Conservation (phyloP, 2,797 vertebrate genomes). For the Carapus acus region DNA sequence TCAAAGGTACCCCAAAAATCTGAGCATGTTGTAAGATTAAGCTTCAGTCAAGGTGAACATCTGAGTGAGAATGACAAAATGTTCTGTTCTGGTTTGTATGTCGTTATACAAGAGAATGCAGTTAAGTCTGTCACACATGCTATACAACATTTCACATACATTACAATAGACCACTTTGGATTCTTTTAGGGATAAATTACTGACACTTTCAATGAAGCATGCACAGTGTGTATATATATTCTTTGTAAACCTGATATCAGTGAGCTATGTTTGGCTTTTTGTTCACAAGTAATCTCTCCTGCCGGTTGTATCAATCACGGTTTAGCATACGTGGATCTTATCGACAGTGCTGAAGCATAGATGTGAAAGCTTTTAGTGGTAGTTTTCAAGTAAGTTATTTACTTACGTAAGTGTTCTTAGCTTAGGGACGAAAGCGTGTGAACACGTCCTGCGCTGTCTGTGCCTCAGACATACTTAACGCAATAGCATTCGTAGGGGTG, state of each 20-base stretch:
- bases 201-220: too few relatives aligned
- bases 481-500: constrained; percentile 54
- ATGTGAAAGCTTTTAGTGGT: constrained; percentile 12
- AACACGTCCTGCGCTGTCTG: constrained; percentile 11
- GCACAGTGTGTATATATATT: constrained; percentile 53
- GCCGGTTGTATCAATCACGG: constrained; percentile 12
- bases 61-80: too few relatives aligned
- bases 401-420: neutral
- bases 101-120: too few relatives aligned
- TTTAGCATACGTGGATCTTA: constrained; percentile 25
- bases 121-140: too few relatives aligned
- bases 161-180: constrained; percentile 45
- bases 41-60: too few relatives aligned
- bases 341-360: constrained; percentile 22
- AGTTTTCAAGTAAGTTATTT: neutral
- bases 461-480: constrained; percentile 22
- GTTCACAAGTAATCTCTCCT: constrained; percentile 44
- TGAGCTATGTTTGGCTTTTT: constrained; percentile 42
- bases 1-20: too few relatives aligned
- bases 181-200: too few relatives aligned
- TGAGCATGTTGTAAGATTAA: too few relatives aligned
- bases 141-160: too few relatives aligned
- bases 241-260: constrained; percentile 46
- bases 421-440: neutral
- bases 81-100: too few relatives aligned